A percentile compares a stretch with the other conserved stretches of the same genome.
Conservation (phyloP, 2,888 invertebrate species). For the Agelastica alni region DNA sequence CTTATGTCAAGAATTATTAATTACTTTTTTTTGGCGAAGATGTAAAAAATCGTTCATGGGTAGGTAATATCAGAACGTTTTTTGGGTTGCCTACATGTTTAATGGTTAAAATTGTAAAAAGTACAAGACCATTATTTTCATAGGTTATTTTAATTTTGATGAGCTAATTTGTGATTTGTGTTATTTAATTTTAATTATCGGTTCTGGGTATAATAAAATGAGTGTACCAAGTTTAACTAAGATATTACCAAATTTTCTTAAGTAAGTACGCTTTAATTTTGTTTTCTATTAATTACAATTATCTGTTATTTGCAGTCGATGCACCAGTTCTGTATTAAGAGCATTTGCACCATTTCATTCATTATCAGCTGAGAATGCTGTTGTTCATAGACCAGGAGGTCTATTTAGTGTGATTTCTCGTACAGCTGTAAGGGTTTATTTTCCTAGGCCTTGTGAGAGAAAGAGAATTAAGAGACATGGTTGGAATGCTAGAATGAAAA, state of each 20-base stretch:
- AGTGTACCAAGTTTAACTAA: not conserved
- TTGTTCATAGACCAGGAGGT: constrained; percentile 41
- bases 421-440: constrained; percentile 67
- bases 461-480: constrained; percentile 73
- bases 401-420: constrained; percentile 50
- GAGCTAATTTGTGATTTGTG: no score
- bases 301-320: constrained; percentile 18
- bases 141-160: no score
- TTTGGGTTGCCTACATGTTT: no score
- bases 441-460: constrained; percentile 75
- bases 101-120: no score
- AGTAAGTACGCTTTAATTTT: not conserved
- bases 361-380: constrained; percentile 15
- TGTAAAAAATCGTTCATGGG: no score
- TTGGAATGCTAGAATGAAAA: constrained; percentile 71
- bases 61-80: no score
- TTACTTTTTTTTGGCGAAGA: no score
- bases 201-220: no score
- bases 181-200: no score
- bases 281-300: not conserved
- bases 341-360: constrained; percentile 26
- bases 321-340: constrained; percentile 16
- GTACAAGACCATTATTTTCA: no score
- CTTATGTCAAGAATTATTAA: no score
- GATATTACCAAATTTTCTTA: constrained; percentile 6